These are phyloP conservation scores for Cheilosia soror DNA, from an alignment of 2,888 invertebrate species.

Conservation along the genomic window DNA sequence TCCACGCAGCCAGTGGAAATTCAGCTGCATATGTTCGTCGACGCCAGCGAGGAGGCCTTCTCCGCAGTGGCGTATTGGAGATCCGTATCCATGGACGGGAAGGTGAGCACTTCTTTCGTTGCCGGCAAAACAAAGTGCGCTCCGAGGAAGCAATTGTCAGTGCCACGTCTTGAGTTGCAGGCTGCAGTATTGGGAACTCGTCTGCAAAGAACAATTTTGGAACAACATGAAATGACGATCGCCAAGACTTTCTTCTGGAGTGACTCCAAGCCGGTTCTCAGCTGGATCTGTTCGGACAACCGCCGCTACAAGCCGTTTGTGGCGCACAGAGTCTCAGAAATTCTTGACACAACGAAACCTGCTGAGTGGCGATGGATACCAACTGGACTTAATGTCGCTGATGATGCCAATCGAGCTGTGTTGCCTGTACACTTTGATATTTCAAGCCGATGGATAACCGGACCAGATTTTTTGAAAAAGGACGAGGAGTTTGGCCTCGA, in stretches of 20 bases:
- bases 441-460: neutral
- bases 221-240: neutral
- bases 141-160: neutral
- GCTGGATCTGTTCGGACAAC: no score
- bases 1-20: no score
- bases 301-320: neutral
- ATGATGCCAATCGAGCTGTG: neutral
- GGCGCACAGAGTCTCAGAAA: neutral
- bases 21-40: neutral
- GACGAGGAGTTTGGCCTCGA: neutral
- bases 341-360: neutral
- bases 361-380: neutral
- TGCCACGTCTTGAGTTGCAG: neutral
- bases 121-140: neutral
- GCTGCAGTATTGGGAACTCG: neutral
- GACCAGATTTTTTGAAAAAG: neutral
- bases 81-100: no score
- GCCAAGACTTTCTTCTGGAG: neutral
- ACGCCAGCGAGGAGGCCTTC: constrained; percentile 1
- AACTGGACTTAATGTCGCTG: neutral
- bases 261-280: neutral
- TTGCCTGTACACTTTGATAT: neutral
- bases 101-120: no score
- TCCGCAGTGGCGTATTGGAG: neutral
- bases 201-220: no score